Evolutionary conservation across 2,888 invertebrate genomes (phyloP), one percentile per base, ranked within the genome.

Genomic region (Philopedon plagiatum): DNA sequence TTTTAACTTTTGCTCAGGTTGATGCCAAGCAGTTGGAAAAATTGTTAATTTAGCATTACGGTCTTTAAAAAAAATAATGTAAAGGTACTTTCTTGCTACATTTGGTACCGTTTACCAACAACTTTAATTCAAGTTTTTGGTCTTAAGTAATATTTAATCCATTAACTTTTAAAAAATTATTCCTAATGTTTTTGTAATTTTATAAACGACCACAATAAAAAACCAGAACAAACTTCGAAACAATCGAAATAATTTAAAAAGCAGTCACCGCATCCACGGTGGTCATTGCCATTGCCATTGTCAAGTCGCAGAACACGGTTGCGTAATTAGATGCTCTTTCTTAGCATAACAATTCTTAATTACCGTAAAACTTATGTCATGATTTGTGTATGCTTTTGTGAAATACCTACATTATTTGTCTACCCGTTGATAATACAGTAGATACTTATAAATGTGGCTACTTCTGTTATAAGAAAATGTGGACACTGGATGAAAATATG

Each of bases 251-350:
- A 54, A 54, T 54, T 18, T 15, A n/a, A 23, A 54, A 54, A n/a
- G 29, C 51, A 54, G 51, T 54, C 51, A 54, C 51, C 51, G 51
- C 51, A 54, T 54, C 51, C 51, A 54, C 51, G 51, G 15, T 54
- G 51, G 51, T 54, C 51, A 54, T 54, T 54, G 51, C 51, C 51
- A 54, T 18, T 54, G 51, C 51, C 51, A 54, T 54, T 54, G 51
- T 54, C 51, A 54, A 29, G 51, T 29, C 29, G 51, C 29, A 18
- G 51, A 54, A 54, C 51, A 54, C 18, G 4, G 51, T 54, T 54
- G 29, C 51, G 51, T 54, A 54, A 54, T 54, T 54, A 54, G 29
- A 15, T 9, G 9, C 9, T 29, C 29, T 54, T 54, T 29, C 51
- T 54, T 29, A 18, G 51, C 13, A 29, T 2, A 54, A 54, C 29